Evolutionary conservation across 2,797 vertebrate genomes (phyloP), one percentile per base, ranked within the genome.

Genomic region (Chaetodon trifasciatus): DNA sequence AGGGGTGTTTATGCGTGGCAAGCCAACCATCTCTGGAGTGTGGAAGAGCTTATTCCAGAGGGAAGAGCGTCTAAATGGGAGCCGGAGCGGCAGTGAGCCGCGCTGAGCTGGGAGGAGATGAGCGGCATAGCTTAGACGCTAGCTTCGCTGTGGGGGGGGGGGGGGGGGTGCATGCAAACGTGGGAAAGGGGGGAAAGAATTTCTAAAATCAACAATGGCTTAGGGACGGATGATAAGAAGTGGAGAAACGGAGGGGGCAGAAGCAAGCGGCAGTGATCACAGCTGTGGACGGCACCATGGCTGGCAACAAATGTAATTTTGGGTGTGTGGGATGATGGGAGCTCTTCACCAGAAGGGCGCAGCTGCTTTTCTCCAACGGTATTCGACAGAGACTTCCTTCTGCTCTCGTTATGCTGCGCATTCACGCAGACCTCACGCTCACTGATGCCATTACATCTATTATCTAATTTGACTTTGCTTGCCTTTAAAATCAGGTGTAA

Each of bases 141-240:
- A 52, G 73, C 57, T 70, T 68, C 50, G 73, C 82, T 62, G 53
- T 8, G 77, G 75, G 65, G 57, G n/a, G n/a, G n/a, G n/a, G n/a
- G n/a, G n/a, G n/a, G 61, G 78, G 62, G 75, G 63, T 17, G 13
- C 52, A 53, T 10, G 23, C 64, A 82, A 78, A 83, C 74, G 77
- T 24, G 65, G 74, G 68, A 37, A 66, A 67, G 42, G 12, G 61
- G 56, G 70, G 17, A 67, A 56, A 72, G 74, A 92, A 92, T 93
- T 91, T 58, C 83, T 81, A 87, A 93, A 93, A 91, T 85, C 86
- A 92, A 90, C 90, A 91, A 76, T 79, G 84, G 87, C 88, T 89
- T 56, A 70, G 75, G 74, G 83, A 86, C 78, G 68, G 83, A 58
- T 75, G 82, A 72, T 65, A 68, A 70, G 66, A 81, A 78, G 6